Base-by-base conservation (phyloP, 2,888 invertebrate species). In the Drosophila villosipedis region DNA sequence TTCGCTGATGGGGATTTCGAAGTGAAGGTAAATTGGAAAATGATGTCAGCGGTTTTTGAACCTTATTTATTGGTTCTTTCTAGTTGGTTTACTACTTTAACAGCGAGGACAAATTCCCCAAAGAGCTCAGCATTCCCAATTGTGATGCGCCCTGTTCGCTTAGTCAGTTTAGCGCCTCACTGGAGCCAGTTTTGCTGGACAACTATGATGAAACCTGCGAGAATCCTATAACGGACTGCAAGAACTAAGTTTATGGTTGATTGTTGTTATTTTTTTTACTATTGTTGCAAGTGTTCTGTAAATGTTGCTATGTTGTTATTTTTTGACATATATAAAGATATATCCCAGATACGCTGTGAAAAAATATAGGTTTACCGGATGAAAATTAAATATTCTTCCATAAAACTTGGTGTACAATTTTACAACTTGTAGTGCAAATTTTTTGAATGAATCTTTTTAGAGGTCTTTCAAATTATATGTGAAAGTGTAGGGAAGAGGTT, bases 121-220 rank as follows among this genome's bases (percentile, higher is more conserved):
- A 94, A 89, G 94, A 94, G 82, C 92, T 96, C 72, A 93, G 94
- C 65, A 94, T 96, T 80, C 95, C 95, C 0, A 95, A 95, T 73
- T 97, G 97, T 91, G 94, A 94, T 58, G 93, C 94, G 33, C 95
- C 96, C 0, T 97, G 97, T 86, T 92, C 94, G 4, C 94, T 96
- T 76, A 92, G 91, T 1, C 92, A 94, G 68, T 96, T 97, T 83
- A 92, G 92, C 12, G 84, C 93, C 37, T 92, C 95, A 25, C 92
- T 96, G 72, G 92, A 94, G 60, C 94, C 95, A 55, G 92, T 96
- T 16, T 93, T 96, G 58, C 95, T 96, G 0, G 90, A 92, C 1
- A 94, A 96, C 89, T 97, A 96, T 95, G 95, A 96, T 68, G 92
- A 94, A 14, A 96, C 96, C 84, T 97, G 97, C 71, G 92, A 92